phyloP scores from a whole-genome alignment of 53 echinoderm and acorn worm species.

The Paracentrotus lividus region DNA sequence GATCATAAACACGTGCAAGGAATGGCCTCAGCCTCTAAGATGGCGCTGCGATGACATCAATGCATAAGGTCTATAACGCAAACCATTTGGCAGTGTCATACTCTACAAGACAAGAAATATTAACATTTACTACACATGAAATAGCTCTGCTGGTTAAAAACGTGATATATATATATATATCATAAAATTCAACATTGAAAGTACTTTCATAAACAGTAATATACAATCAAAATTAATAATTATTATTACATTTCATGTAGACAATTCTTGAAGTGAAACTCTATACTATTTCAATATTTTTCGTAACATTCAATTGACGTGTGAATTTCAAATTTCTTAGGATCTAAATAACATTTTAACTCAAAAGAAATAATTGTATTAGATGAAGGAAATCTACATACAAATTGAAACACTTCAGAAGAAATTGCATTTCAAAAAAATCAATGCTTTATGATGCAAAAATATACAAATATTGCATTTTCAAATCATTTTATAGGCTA shows the following conservation, averaged over 20 bases:
- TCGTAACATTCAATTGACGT: not conserved
- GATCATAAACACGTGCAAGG: too few relatives aligned
- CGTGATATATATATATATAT: slow-evolving; percentile 24
- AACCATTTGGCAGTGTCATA: slow-evolving; percentile 51
- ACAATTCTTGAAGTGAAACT: not conserved
- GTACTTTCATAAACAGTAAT: slow-evolving; percentile 55
- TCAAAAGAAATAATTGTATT: not conserved
- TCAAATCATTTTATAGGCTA: not conserved
- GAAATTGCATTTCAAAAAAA: not conserved
- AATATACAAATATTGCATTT: slow-evolving; percentile 57
- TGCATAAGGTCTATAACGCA: not conserved
- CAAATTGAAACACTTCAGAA: not conserved
- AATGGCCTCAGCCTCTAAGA: too few relatives aligned
- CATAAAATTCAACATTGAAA: slow-evolving; percentile 36
- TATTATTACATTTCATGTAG: slow-evolving; percentile 50
- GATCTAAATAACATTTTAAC: not conserved
- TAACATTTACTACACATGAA: slow-evolving; percentile 30
- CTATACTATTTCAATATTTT: not conserved
- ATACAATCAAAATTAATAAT: slow-evolving; percentile 48
- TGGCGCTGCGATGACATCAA: too few relatives aligned
- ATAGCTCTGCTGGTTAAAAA: slow-evolving; percentile 40
- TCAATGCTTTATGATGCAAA: slow-evolving; percentile 32
- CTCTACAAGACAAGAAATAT: slow-evolving; percentile 13
- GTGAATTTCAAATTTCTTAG: not conserved
- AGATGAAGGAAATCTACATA: not conserved